Base-by-base conservation (phyloP, 2,888 invertebrate species). In the Amblyteles armatorius region DNA sequence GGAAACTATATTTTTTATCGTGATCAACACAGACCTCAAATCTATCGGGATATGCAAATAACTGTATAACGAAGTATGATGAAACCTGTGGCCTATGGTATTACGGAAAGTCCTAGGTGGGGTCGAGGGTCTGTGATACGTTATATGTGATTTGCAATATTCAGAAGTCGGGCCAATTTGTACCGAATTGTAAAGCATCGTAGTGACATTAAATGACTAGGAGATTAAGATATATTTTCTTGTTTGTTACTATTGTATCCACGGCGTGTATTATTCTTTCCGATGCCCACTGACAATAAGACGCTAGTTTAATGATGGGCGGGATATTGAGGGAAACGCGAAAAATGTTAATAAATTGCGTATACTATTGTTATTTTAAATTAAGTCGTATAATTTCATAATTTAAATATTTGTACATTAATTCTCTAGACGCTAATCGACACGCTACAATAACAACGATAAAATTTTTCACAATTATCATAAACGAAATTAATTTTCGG, bases 381-480 rank as follows among this genome's bases (percentile, higher is more conserved):
- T 67, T 57, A 50, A 77, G 40, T 83, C 68, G 50, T 77, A 68
- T 85, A 82, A 79, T 76, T 83, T 63, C 52, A 52, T 79, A 60
- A 73, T 83, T 60, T 60, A 72, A 85, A 85, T 79, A 77, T 65
- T 85, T 80, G 76, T 83, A 80, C 85, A 80, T 74, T 60, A 79
- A 76, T 73, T 74, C 50, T 68, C 50, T 74, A 83, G 22, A 79
- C 44, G 36, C 55, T 74, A 40, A 77, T 36, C 63, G 55, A 74
- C 65, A 79, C 29, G 77, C 67, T 68, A 57, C 52, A 78, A 69
- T 73, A 55, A 71, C 44, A 74, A 74, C 48, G 65, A 84, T 79
- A 72, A 76, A 60, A 26, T 52, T 79, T 48, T 11, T n/a, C 69
- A 57, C 79, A 57, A 67, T 22, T 0, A 73, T 26, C 6, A 36